Evolutionary conservation across 2,113 vertebrate genomes (phyloP).

Genomic region (Bubalus kerabau): DNA sequence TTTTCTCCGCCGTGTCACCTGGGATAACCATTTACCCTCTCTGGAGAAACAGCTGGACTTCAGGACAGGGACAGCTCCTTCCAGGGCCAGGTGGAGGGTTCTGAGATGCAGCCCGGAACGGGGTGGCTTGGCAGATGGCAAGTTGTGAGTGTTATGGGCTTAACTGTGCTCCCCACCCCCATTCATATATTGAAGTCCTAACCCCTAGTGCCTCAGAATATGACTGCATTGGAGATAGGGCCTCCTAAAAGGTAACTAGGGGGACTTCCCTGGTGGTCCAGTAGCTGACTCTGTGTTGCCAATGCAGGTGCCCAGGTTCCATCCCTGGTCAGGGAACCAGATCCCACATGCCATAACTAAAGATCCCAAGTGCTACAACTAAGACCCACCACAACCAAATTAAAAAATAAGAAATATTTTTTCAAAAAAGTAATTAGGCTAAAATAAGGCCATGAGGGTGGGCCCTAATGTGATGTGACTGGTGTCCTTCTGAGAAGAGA

Average conservation of each 20-base stretch:
- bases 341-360: neutral
- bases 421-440: neutral
- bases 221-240: neutral
- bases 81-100: neutral
- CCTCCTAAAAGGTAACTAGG: neutral
- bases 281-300: neutral
- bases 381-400: neutral
- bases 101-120: accelerated
- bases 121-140: neutral
- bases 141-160: neutral
- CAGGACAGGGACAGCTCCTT: neutral
- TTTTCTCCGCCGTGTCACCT: neutral
- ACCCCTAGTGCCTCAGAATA: neutral
- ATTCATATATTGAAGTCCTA: neutral
- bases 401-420: neutral
- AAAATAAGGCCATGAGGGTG: neutral
- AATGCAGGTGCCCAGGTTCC: neutral
- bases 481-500: neutral
- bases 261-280: neutral
- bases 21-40: neutral
- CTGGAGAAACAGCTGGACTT: neutral
- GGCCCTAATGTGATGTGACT: neutral
- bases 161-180: neutral
- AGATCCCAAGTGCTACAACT: neutral
- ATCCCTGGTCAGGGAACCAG: neutral